A percentile compares a stretch with the other conserved stretches of the same genome.
These are phyloP conservation scores for Triplophysa bombifrons DNA, from an alignment of 2,797 vertebrate genomes.

Conservation along the genomic window DNA sequence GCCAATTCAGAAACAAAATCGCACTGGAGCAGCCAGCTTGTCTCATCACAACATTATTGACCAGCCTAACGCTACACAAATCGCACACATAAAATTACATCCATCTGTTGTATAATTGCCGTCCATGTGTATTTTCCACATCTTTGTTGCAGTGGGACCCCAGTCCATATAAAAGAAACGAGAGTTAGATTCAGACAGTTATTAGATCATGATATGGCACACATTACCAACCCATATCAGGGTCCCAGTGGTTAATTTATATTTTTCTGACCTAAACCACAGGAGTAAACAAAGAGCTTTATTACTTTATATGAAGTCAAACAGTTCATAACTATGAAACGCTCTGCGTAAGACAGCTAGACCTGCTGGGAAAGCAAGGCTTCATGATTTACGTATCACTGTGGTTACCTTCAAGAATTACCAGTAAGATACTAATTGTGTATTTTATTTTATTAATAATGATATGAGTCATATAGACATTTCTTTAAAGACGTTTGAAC, in stretches of 20 bases:
- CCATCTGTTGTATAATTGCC: slow-evolving; percentile 12
- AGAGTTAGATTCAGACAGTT: not conserved
- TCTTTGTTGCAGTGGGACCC: slow-evolving; percentile 5
- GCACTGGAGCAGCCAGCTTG: not conserved
- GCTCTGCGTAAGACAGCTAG: not conserved
- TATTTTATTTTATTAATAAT: too few relatives aligned
- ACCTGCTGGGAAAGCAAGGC: not conserved
- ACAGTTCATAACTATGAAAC: slow-evolving; percentile 11
- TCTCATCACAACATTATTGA: not conserved
- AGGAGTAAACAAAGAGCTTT: slow-evolving; percentile 2
- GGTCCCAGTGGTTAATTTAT: slow-evolving; percentile 1
- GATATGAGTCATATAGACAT: too few relatives aligned
- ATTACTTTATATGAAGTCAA: slow-evolving; percentile 20
- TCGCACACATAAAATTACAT: not conserved
- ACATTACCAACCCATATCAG: not conserved
- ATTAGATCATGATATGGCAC: slow-evolving; percentile 23
- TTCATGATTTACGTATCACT: not conserved
- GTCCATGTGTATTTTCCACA: slow-evolving; percentile 6
- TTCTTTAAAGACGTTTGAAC: too few relatives aligned
- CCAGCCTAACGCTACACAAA: not conserved
- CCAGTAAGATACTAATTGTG: too few relatives aligned
- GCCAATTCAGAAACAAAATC: slow-evolving; percentile 8
- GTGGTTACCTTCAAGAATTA: too few relatives aligned
- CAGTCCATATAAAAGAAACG: slow-evolving; percentile 1
- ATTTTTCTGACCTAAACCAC: slow-evolving; percentile 24